Base-by-base conservation (phyloP, 2,888 invertebrate genomes). In the Drosophila atripex region DNA sequence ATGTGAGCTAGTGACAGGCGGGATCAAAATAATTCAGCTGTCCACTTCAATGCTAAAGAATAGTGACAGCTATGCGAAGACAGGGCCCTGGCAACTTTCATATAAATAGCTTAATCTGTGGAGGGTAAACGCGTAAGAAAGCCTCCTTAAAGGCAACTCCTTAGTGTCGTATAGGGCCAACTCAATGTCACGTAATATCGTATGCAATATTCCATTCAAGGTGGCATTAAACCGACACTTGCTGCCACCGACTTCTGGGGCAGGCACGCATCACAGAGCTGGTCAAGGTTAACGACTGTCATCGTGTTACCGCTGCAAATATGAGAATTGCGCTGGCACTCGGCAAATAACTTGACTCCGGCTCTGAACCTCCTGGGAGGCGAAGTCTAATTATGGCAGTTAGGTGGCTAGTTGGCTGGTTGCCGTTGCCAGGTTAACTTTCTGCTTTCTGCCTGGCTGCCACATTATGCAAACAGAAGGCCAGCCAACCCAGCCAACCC, bases 221-320 rank as follows among this genome's bases (percentile, higher is more conserved):
- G 61, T 51, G 63, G 53, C 49, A 66, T 61, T 71, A 70, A 72
- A 23, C 41, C 49, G 28, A 28, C 28, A 28, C 28, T 28, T 28
- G 9, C 28, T 28, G 9, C 28, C 41, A 32, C 61, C 30, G 51
- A 18, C 49, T 16, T 30, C 41, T 18, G 9, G 35, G 32, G 52
- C 35, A 56, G 32, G 52, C 35, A 56, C 43, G 50, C 49, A 64
- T 23, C 38, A 51, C 23, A 32, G 43, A 56, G 32, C 51, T 73
- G 79, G 76, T 76, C 88, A 83, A 83, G 82, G 82, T 78, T 78
- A 86, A 73, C 39, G 55, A 49, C 65, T 75, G 78, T 66, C 73
- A 64, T 71, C 64, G 51, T 50, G 53, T 64, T 66, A 74, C 55
- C 71, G 60, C 43, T 53, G 80, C 80, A 80, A 80, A 86, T 77